Conservation (phyloP, 2,113 vertebrate species). For the Mixornis gularis region DNA sequence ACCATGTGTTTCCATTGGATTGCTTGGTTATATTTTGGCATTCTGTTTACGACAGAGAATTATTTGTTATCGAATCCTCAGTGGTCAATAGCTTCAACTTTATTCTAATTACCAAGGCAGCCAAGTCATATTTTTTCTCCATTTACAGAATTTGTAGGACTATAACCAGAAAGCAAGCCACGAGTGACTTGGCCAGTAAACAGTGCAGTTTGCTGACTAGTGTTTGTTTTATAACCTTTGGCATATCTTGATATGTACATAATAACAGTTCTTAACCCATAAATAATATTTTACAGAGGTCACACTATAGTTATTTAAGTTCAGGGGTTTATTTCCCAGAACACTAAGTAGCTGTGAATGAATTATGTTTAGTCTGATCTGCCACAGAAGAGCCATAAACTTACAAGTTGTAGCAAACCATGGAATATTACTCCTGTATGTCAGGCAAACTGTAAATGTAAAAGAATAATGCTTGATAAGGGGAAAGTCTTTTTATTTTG, state of each 20-base stretch:
- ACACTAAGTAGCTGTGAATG: conserved; percentile 76
- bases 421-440: conserved; percentile 70
- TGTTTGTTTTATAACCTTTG: conserved; percentile 69
- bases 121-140: conserved; percentile 23
- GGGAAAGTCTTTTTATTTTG: conserved; percentile 67
- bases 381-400: conserved; percentile 74
- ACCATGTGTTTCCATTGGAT: neutral
- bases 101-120: conserved; percentile 45
- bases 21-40: conserved; percentile 1
- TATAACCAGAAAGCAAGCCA: conserved; percentile 51
- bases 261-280: conserved; percentile 70
- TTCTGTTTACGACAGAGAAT: conserved; percentile 25
- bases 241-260: conserved; percentile 69
- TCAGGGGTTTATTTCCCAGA: conserved; percentile 75
- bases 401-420: conserved; percentile 67
- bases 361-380: conserved; percentile 77
- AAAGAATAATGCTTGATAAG: conserved; percentile 72
- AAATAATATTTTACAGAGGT: conserved; percentile 79
- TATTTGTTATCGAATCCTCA: conserved; percentile 37
- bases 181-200: conserved; percentile 34
- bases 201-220: conserved; percentile 59
- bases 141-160: conserved; percentile 43
- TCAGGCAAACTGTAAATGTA: conserved; percentile 67
- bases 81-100: conserved; percentile 28
- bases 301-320: conserved; percentile 74